Evolutionary conservation across 2,888 invertebrate genomes (phyloP), one percentile per base, ranked within the genome.

Genomic region (Caenorhabditis wallacei): DNA sequence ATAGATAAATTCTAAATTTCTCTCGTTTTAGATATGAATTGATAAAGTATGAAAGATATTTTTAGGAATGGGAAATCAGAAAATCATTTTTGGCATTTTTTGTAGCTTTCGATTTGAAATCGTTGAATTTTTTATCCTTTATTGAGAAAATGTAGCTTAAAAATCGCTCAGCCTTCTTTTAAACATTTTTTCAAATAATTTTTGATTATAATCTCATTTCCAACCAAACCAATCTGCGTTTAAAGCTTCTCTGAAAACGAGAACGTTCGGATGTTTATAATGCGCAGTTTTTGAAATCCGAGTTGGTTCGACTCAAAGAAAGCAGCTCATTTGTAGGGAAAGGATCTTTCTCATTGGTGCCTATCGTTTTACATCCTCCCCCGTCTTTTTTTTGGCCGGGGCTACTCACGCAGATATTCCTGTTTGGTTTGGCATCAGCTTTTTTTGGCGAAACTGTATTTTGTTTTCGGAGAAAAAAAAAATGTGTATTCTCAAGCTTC

Each of bases 301-400:
- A 66, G 66, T 75, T 66, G 53, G 61, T 63, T 35, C 63, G 72
- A 61, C 53, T 63, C 43, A 56, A 72, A 74, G 56, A 75, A 76
- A 40, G 76, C 76, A 76, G 76, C 76, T 76, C 76, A 76, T 76
- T 76, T 76, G 68, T 76, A 66, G 68, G 53, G 63, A 66, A 61
- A 69, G 56, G 69, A 69, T 76, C 80, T 30, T 76, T 71, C 48
- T 63, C 43, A 43, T 51, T 68, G 59, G 66, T 53, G 76, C 61
- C 80, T 75, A 70, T 78, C 71, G 78, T 76, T 69, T 80, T 80
- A 61, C 80, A 80, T 59, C 84, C 84, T 68, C 80, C 80, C 69
- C 80, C 80, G 72, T 80, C 76, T 59, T 84, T 74, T 26, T 56
- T 48, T 61, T n/a, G n/a, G n/a, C n/a, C n/a, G n/a, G n/a, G n/a